phyloP scores from a whole-genome alignment of 2,888 invertebrate genomes.

The Drosophila mayaguana region DNA sequence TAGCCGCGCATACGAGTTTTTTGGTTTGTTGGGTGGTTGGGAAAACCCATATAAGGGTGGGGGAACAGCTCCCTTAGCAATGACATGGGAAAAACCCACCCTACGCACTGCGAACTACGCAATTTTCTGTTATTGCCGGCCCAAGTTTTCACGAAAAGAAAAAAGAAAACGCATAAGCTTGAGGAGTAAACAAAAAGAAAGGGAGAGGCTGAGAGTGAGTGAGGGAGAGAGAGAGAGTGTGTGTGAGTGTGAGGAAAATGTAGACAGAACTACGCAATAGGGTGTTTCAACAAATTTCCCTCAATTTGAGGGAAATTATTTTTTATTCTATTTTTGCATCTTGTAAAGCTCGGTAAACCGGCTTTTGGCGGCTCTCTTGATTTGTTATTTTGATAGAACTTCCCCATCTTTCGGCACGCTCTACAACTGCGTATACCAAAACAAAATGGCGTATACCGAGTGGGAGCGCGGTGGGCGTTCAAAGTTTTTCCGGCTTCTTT shows the following conservation, averaged over 20 bases:
- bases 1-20: conserved; percentile 13
- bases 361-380: conserved; percentile 42
- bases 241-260: neutral
- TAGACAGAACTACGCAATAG: conserved; percentile 44
- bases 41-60: conserved; percentile 53
- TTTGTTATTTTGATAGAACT: conserved; percentile 34
- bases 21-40: conserved; percentile 41
- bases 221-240: conserved; percentile 1
- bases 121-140: conserved; percentile 70
- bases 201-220: neutral
- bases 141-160: conserved; percentile 37
- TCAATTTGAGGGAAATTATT: conserved; percentile 35
- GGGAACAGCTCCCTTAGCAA: conserved; percentile 26
- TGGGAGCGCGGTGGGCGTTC: neutral
- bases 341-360: conserved; percentile 60
- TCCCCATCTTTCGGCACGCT: conserved; percentile 5
- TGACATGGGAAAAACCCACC: conserved; percentile 51
- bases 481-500: conserved; percentile 33
- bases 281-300: conserved; percentile 52
- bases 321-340: neutral
- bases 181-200: conserved; percentile 24
- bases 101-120: conserved; percentile 57
- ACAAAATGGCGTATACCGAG: conserved; percentile 74
- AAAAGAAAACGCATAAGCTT: conserved; percentile 42
- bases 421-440: conserved; percentile 63